phyloP scores from a whole-genome alignment of 2,797 vertebrate genomes.

The Diglossa cyanea region DNA sequence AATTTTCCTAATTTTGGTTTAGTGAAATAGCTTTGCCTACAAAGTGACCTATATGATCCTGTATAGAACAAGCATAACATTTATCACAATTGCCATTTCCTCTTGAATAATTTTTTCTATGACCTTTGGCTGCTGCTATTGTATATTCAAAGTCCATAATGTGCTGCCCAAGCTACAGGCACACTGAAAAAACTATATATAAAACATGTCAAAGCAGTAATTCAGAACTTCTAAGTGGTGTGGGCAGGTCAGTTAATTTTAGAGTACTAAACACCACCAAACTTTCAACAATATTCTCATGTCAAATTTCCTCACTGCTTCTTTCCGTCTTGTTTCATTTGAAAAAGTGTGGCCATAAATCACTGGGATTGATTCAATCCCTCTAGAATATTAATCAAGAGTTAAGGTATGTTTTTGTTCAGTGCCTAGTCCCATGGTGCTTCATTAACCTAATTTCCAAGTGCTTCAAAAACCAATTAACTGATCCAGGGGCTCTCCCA shows the following conservation, averaged over 20 bases:
- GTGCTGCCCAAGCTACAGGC: neutral
- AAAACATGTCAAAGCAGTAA: neutral
- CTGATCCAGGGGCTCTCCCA: neutral
- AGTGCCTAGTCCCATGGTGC: neutral
- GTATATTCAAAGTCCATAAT: neutral
- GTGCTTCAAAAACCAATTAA: neutral
- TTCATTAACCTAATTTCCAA: conserved; percentile 14
- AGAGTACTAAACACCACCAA: neutral
- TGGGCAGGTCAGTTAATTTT: neutral
- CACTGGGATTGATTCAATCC: neutral
- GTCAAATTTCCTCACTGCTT: neutral
- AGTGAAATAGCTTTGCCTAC: neutral
- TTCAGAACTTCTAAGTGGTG: neutral
- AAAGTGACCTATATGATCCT: neutral
- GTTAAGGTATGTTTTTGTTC: neutral
- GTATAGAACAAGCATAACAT: neutral
- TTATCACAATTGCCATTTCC: neutral
- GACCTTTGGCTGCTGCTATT: neutral
- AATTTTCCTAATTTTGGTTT: neutral
- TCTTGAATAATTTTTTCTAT: neutral
- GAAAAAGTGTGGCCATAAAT: neutral
- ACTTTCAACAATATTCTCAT: neutral
- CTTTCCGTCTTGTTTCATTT: neutral
- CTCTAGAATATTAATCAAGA: neutral
- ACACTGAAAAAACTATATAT: neutral